A percentile compares a stretch with the other conserved stretches of the same genome.
These are phyloP conservation scores for Oscheius sp. DNA, from an alignment of 1,140 invertebrate species.

Conservation along the genomic window DNA sequence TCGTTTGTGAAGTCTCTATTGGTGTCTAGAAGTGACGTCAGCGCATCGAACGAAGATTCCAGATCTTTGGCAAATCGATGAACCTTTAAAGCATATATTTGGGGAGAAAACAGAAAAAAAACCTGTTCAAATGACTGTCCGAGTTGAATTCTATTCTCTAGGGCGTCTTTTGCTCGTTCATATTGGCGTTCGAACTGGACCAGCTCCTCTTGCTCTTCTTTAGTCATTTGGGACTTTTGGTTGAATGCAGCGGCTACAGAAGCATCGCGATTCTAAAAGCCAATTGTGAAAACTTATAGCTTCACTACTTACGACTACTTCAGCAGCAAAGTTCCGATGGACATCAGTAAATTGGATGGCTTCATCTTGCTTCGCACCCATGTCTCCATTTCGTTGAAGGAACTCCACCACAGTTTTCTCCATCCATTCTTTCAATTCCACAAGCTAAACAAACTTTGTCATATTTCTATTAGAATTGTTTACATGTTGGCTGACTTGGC, in stretches of 20 bases:
- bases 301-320: slow-evolving; percentile 43
- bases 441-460: slow-evolving; percentile 35
- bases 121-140: slow-evolving; percentile 50
- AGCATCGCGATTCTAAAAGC: slow-evolving; percentile 30
- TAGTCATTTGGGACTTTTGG: slow-evolving; percentile 14
- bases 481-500: background rate
- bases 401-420: slow-evolving; percentile 47
- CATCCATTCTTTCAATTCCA: slow-evolving; percentile 44
- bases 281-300: background rate
- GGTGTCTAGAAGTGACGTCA: slow-evolving; percentile 36
- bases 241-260: slow-evolving; percentile 11
- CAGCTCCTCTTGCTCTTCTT: slow-evolving; percentile 26
- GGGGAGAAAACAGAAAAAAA: background rate
- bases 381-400: slow-evolving; percentile 42
- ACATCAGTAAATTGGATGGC: slow-evolving; percentile 43
- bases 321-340: slow-evolving; percentile 48
- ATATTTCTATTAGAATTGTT: background rate
- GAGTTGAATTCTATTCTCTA: slow-evolving; percentile 47
- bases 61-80: slow-evolving; percentile 50
- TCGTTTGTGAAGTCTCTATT: slow-evolving; percentile 44
- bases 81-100: slow-evolving; percentile 21
- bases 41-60: slow-evolving; percentile 49
- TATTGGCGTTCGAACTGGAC: slow-evolving; percentile 32
- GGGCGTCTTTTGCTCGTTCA: slow-evolving; percentile 41
- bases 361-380: slow-evolving; percentile 40